Conservation (phyloP, 2,797 vertebrate species). For the Myotis myotis region DNA sequence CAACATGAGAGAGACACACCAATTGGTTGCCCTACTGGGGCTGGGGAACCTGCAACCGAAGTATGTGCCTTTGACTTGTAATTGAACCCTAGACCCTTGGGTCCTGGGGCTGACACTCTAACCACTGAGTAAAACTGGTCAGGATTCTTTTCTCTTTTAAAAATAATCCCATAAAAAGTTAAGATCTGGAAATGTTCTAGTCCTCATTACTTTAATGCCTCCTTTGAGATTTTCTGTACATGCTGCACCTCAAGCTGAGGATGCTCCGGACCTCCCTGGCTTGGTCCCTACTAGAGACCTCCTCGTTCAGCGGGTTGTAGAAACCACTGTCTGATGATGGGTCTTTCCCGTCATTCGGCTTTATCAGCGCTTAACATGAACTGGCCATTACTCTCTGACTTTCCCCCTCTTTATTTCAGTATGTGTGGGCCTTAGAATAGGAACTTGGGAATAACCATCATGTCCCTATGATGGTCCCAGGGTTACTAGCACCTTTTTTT, state of each 20-base stretch:
- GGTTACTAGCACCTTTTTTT: constrained; percentile 18
- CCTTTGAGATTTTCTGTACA: constrained; percentile 30
- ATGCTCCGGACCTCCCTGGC: not conserved
- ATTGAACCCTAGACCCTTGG: too few relatives aligned
- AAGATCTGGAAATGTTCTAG: constrained; percentile 45
- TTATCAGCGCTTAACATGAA: constrained; percentile 60
- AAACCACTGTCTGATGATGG: constrained; percentile 37
- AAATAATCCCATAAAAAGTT: constrained; percentile 27
- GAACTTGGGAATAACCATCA: constrained; percentile 46
- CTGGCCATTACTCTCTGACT: constrained; percentile 49
- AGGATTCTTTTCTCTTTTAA: too few relatives aligned
- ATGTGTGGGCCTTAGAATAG: constrained; percentile 26
- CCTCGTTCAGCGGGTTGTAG: constrained; percentile 5
- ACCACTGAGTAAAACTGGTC: too few relatives aligned
- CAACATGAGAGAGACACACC: too few relatives aligned
- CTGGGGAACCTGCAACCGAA: too few relatives aligned
- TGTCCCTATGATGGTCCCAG: not conserved
- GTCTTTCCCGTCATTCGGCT: constrained; percentile 41
- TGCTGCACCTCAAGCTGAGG: constrained; percentile 44
- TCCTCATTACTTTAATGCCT: constrained; percentile 38
- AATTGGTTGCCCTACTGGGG: too few relatives aligned
- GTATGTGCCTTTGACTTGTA: too few relatives aligned
- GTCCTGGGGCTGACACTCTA: too few relatives aligned
- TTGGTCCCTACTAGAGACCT: not conserved
- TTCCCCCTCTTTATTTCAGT: not conserved